phyloP scores from a whole-genome alignment of 2,113 vertebrate species.

The Sceloporus undulatus region DNA sequence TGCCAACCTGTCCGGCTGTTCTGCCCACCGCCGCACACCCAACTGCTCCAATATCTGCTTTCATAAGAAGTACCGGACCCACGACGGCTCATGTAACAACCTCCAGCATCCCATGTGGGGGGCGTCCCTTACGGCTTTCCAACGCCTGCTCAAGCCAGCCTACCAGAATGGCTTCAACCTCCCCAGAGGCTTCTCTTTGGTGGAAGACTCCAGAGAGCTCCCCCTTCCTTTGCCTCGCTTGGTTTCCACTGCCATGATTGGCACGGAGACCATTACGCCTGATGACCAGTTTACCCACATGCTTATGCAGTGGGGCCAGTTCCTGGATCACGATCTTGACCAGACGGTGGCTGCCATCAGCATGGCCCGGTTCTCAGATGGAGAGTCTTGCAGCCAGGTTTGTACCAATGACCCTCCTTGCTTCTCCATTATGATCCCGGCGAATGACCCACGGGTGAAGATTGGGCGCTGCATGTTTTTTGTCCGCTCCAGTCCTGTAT shows the following conservation, averaged over 20 bases:
- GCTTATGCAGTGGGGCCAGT: conserved; percentile 83
- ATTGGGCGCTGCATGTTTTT: conserved; percentile 81
- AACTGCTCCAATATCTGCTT: conserved; percentile 79
- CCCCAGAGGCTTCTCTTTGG: conserved; percentile 70
- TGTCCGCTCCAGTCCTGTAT: conserved; percentile 76
- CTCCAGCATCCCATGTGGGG: conserved; percentile 80
- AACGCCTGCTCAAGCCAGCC: conserved; percentile 77
- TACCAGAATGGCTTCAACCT: conserved; percentile 80
- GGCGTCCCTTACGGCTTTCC: conserved; percentile 78
- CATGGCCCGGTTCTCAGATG: conserved; percentile 78
- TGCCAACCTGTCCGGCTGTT: conserved; percentile 79
- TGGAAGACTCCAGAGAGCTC: conserved; percentile 63
- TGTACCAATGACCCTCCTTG: conserved; percentile 77
- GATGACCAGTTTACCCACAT: conserved; percentile 78
- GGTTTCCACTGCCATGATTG: conserved; percentile 74
- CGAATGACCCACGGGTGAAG: conserved; percentile 74
- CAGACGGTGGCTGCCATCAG: conserved; percentile 79
- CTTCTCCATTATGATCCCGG: conserved; percentile 73
- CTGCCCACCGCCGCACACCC: conserved; percentile 73
- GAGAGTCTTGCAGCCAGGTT: conserved; percentile 73
- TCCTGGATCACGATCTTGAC: conserved; percentile 79
- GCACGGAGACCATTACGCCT: conserved; percentile 73
- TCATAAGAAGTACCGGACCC: conserved; percentile 76
- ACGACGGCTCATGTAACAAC: conserved; percentile 79
- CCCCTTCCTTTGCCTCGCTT: conserved; percentile 78